Base-by-base conservation (phyloP, 2,888 invertebrate species). In the Drosophila cognata region DNA sequence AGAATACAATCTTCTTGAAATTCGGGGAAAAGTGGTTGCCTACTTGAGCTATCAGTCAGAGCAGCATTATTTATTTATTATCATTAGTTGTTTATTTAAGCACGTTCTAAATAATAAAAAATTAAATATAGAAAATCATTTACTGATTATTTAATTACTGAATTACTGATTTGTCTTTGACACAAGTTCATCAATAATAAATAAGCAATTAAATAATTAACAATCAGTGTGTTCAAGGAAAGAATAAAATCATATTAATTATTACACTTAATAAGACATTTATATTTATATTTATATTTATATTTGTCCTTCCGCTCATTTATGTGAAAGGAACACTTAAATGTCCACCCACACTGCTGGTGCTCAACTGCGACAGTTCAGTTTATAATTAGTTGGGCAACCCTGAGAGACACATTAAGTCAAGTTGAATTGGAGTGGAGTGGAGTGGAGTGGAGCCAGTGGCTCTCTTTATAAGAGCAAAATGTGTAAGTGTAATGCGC, bases 401-500 rank as follows among this genome's bases (percentile, higher is more conserved):
- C 56, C 36, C 71, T 8, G 25, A 41, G 55, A 5, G 31, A 11
- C 25, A 46, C 51, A 51, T 50, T 46, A 59, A 66, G 38, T 31
- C 36, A 55, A 73, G 50, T 48, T 53, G 21, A 43, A 21, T 5
- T 43, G n/a, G 11, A 65, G 43, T 43, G 21, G 48, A 66, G 48
- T 51, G 25, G 21, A 31, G 31, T 13, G 33, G n/a, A n/a, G 35
- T 10, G 28, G 55, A 55, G n/a, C 28, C 36, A 59, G 28, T 33
- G 36, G 11, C 28, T 31, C 28, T 48, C 53, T 53, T 25, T 28
- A 13, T n/a, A 48, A 43, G 35, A 43, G 57, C 28, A 48, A 50
- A 61, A 58, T 55, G 48, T 67, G 50, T 70, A 63, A 71, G 53
- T 64, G 46, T 68, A 71, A 71, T 75, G 55, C 64, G 57, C 62